Evolutionary conservation across 2,888 invertebrate genomes (phyloP).

Genomic region (Drosophila histrio): DNA sequence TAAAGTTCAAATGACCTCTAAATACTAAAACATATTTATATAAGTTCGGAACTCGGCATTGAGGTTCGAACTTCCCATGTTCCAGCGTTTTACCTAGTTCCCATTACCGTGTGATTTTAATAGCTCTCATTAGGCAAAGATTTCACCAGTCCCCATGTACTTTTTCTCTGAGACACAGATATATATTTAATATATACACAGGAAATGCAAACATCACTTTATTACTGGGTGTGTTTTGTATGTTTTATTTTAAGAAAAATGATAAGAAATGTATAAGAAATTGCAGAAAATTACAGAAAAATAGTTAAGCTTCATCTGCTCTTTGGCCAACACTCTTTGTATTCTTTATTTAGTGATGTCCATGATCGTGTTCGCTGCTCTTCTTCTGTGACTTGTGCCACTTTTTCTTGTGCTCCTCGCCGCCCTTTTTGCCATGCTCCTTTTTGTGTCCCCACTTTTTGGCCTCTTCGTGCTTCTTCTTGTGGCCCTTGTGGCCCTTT

Average conservation of each 20-base stretch:
- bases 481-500: conserved; percentile 91
- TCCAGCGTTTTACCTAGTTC: no score
- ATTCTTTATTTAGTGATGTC: conserved; percentile 46
- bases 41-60: no score
- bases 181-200: no score
- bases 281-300: background rate
- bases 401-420: conserved; percentile 91
- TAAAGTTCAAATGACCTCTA: no score
- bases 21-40: no score
- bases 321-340: background rate
- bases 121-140: no score
- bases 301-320: background rate
- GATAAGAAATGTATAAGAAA: background rate
- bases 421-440: conserved; percentile 92
- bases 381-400: conserved; percentile 88
- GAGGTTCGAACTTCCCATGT: no score
- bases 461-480: conserved; percentile 90
- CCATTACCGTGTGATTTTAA: no score
- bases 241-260: conserved; percentile 37
- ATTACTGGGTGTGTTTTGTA: conserved; percentile 53
- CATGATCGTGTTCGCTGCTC: conserved; percentile 70
- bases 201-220: background rate
- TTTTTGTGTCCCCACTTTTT: conserved; percentile 90
- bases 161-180: no score
- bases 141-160: no score